Evolutionary conservation across 2,113 vertebrate genomes (phyloP), one percentile per base, ranked within the genome.

Genomic region (Ariopsis seemanni): DNA sequence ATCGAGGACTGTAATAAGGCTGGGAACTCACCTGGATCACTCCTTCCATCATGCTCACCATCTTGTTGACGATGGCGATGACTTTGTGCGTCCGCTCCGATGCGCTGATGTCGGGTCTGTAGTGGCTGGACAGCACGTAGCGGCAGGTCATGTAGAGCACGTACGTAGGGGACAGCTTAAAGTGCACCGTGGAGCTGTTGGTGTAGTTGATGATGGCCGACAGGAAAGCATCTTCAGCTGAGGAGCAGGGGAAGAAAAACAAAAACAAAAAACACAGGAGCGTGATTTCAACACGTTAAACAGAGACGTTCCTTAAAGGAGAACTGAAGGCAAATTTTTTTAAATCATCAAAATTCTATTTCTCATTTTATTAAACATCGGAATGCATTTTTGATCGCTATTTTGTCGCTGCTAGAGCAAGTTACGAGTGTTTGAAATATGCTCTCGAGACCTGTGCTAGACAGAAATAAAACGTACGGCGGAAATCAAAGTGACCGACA

Each of bases 1-100:
- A 57, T 48, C 0, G 25, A n/a, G 17, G 14, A 80, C 78, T 15
- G 58, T 22, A 27, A 18, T 53, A 78, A 80, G 0, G 48, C 8
- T 2, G n/a, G 69, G 72, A 86, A 95, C 97, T 96, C 91, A 99
- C 98, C 98, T 99, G 98, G 92, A 99, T 99, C 90, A 99, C 98
- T 63, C 97, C 96, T 94, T 99, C 98, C 97, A 99, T 99, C 98
- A 99, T 99, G 97, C 95, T 98, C 96, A 99, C 98, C 98, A 99
- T 99, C 97, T 98, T 99, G 97, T 97, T 99, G 88, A 99, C 97
- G 81, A 98, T 96, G 88, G 98, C 97, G n/a, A 99, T 97, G 93
- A 98, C 97, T 89, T 97, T 99, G 94, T 99, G 98, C 17, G 97
- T 96, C n/a, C 98, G 94, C 91, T 99, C 98, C 0, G 97, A 91